These are phyloP conservation scores for Distichodus sexfasciatus DNA, from an alignment of 2,797 vertebrate species.

Conservation along the genomic window DNA sequence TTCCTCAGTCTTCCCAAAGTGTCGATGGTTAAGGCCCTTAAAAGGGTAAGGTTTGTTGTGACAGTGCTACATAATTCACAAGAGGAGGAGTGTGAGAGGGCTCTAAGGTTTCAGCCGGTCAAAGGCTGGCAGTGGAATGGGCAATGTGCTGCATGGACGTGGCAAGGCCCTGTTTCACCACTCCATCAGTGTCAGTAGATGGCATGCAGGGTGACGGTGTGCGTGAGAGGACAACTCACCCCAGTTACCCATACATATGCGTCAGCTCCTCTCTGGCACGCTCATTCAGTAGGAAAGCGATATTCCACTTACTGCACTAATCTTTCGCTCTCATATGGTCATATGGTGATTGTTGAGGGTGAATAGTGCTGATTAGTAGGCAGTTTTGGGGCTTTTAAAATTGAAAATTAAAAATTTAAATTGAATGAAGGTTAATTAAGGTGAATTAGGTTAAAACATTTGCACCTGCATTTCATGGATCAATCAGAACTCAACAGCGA, in stretches of 20 bases:
- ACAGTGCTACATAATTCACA: constrained; percentile 71
- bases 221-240: constrained; percentile 21
- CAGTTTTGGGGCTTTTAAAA: neutral
- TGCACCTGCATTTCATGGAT: too few species aligned
- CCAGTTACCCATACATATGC: constrained; percentile 40
- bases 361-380: neutral
- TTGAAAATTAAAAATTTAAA: neutral
- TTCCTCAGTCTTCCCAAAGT: neutral
- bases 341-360: too few species aligned
- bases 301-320: constrained; percentile 23
- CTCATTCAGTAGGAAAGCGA: constrained; percentile 27
- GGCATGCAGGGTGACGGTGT: constrained; percentile 26
- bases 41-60: constrained; percentile 24
- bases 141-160: constrained; percentile 50
- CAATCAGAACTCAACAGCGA: too few species aligned
- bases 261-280: constrained; percentile 34
- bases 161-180: constrained; percentile 32
- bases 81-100: constrained; percentile 62
- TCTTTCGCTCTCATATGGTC: constrained; percentile 25
- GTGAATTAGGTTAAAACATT: too few species aligned
- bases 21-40: constrained; percentile 21
- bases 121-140: constrained; percentile 63
- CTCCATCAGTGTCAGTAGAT: constrained; percentile 39
- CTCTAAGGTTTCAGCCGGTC: constrained; percentile 72
- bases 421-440: too few species aligned